Base-by-base conservation (phyloP, 2,113 vertebrate species). In the Grammatotria lemairii region DNA sequence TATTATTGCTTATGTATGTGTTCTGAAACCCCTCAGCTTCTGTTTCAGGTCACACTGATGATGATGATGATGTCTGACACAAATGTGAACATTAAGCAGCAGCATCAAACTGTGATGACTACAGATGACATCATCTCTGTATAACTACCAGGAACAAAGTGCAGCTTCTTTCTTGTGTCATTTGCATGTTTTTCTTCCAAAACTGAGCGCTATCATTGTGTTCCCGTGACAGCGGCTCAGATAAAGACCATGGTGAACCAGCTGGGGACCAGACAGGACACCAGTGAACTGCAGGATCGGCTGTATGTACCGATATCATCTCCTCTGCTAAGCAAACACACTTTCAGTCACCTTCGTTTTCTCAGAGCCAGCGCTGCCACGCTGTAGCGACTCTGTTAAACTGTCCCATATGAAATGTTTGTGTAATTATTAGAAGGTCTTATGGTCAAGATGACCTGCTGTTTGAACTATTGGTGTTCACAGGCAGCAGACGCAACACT, bases 201-300 rank as follows among this genome's bases (percentile, higher is more conserved):
- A 31, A 38, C 19, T 70, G 49, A 33, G 40, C 2, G 2, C 54
- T 81, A 6, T 57, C 12, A 9, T 38, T 70, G 23, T 70, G 12
- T 70, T 83, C 49, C 16, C 89, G 31, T 88, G 13, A 82, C 93
- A 99, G 98, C 98, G 95, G 97, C 97, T 89, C 98, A 99, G 82
- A 98, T 99, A 91, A 98, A 97, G 96, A 98, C 95, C 94, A 96
- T 99, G 95, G 98, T 99, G 95, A 98, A 95, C 96, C 98, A 99
- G 87, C 93, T 99, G 88, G 98, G 98, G 95, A 99, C 98, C 70
- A 97, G 96, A 87, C 97, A 98, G 89, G 98, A 99, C 93, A 98
- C 96, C 89, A 97, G 97, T 93, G 97, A 98, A 19, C 97, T 99
- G 57, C 98, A 98, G 93, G 98, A 99, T 88, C 97, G 97, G 88